Evolutionary conservation across 2,113 vertebrate species (phyloP), one percentile per base, ranked within the genome.

Genomic region (Nyctereutes procyonoides): DNA sequence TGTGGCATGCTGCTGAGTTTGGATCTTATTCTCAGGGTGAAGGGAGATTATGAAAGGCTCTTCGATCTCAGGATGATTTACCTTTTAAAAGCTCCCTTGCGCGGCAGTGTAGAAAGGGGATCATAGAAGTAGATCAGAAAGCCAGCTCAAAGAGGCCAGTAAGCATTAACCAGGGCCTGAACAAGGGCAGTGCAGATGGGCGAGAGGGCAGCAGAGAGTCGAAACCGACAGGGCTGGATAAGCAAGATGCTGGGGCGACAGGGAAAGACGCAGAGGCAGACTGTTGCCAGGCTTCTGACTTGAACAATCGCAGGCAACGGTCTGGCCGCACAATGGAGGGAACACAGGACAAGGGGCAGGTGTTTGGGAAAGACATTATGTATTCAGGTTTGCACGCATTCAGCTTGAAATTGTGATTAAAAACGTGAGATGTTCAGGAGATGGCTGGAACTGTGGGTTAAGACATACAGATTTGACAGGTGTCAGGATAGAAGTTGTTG

Each of bases 391-490:
- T 83, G 62, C 7, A 93, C 67, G 74, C 55, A 38, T 82, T 63
- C 56, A 38, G 26, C 55, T 92, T 80, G 53, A 90, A 65, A 92
- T 76, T 74, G 43, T 19, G 73, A 28, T 71, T 26, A 51, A 93
- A 93, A 16, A 53, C 11, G 30, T 67, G 67, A 84, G 19, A 86
- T 58, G 55, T 92, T 93, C 22, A 65, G 43, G 24, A 74, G 88
- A 80, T 63, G n/a, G 80, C 0, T 95, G n/a, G 83, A 90, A 87
- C 51, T 89, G 74, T 58, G 22, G 13, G 26, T 48, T 96, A 38
- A 97, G 74, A 97, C 90, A 83, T 88, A 76, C 15, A 87, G 80
- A 93, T 60, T 65, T 90, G 81, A 67, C 38, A 92, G 55, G 32
- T 67, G 55, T 67, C 28, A 76, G 43, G 88, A 88, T 58, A 69